Evolutionary conservation across 1,140 invertebrate genomes (phyloP).

Genomic region (Schlechtendalia chinensis): DNA sequence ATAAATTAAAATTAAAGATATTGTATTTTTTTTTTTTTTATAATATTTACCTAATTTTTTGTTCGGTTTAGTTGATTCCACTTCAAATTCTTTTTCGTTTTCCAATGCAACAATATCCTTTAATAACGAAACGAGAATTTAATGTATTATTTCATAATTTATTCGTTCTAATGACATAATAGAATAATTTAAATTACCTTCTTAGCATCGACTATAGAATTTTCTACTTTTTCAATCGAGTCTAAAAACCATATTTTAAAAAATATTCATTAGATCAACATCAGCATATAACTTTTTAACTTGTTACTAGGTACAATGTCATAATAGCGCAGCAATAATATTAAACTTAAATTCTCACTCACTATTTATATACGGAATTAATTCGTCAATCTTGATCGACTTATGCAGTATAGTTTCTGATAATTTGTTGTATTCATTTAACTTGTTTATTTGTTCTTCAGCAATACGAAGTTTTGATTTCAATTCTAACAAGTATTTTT

Average conservation of each 20-base stretch:
- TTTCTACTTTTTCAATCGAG: neutral
- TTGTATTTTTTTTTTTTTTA: no score
- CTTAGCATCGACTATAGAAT: neutral
- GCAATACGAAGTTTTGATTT: neutral
- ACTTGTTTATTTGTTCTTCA: conserved; percentile 7
- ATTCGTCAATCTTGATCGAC: neutral
- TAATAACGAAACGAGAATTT: neutral
- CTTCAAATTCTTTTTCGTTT: neutral
- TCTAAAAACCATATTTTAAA: neutral
- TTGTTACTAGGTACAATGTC: no score
- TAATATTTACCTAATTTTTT: neutral
- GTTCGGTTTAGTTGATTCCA: neutral
- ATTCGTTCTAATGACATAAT: neutral
- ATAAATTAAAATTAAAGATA: no score
- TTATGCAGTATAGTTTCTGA: neutral
- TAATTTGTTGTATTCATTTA: neutral
- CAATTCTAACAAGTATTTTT: neutral
- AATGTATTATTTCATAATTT: neutral
- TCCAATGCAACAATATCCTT: conserved; percentile 14
- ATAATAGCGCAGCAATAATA: no score
- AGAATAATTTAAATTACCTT: conserved; percentile 7
- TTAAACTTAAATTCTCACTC: neutral
- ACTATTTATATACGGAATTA: neutral
- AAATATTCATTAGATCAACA: no score
- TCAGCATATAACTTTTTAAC: no score